Evolutionary conservation across 2,113 vertebrate genomes (phyloP).

Genomic region (Nasalis larvatus): DNA sequence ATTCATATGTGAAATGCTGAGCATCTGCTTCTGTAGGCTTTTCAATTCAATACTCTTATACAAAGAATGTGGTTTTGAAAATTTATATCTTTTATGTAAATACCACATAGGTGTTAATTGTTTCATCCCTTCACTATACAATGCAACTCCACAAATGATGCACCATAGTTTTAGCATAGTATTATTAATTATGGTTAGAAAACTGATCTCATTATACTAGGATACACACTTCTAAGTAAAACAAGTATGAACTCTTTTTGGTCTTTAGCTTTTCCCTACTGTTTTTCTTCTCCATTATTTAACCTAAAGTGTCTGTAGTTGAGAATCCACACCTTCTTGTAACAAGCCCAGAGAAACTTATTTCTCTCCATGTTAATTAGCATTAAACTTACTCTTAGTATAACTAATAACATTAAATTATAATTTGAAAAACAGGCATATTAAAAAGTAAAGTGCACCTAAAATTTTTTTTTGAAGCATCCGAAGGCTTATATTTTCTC

Average conservation of each 20-base stretch:
- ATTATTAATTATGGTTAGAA: not conserved
- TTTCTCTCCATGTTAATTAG: not conserved
- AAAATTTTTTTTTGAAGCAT: not conserved
- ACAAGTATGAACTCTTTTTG: not conserved
- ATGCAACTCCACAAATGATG: not conserved
- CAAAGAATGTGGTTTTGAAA: conserved; percentile 13
- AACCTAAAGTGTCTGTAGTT: too few species aligned
- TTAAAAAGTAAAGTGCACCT: not conserved
- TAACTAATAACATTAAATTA: not conserved
- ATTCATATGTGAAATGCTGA: conserved; percentile 21
- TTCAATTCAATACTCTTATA: not conserved
- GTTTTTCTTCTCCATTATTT: not conserved
- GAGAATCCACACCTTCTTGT: not conserved
- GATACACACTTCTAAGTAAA: not conserved
- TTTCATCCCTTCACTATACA: not conserved
- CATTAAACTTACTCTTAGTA: not conserved
- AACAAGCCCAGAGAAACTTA: not conserved
- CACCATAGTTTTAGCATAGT: not conserved
- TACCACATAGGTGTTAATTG: not conserved
- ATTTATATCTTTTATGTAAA: conserved; percentile 23
- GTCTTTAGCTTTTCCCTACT: not conserved
- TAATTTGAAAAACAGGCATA: not conserved
- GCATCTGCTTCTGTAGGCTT: not conserved
- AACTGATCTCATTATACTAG: not conserved
- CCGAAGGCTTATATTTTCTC: not conserved